A percentile compares a stretch with the other conserved stretches of the same genome.
Conservation (phyloP, 2,113 vertebrate genomes). For the Lycocorax pyrrhopterus region DNA sequence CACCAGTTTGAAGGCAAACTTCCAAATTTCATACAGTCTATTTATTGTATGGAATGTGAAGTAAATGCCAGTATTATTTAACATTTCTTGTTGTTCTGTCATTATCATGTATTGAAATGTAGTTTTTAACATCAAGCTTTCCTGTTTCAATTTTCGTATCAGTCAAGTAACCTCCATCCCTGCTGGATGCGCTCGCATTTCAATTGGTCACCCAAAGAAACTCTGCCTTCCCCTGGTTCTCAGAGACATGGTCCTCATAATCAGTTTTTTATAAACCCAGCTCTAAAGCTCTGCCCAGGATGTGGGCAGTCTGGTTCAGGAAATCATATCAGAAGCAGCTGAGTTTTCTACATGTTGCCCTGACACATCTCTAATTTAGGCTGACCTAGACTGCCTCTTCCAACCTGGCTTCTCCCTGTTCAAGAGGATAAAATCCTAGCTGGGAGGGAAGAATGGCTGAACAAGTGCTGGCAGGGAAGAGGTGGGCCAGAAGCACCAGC, state of each 20-base stretch:
- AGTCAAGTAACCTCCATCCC: neutral
- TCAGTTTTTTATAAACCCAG: neutral
- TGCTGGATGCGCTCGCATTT: neutral
- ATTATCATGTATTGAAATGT: neutral
- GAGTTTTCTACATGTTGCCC: neutral
- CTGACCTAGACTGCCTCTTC: neutral
- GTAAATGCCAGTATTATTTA: neutral
- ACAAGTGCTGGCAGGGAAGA: neutral
- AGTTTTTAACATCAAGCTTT: neutral
- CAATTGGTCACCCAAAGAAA: neutral
- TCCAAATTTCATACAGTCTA: neutral
- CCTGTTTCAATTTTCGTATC: neutral
- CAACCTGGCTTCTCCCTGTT: neutral
- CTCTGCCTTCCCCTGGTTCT: neutral
- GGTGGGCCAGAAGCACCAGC: neutral
- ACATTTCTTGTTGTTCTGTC: neutral
- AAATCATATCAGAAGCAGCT: neutral
- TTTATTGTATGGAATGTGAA: neutral
- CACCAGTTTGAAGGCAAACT: neutral
- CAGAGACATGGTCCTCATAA: neutral
- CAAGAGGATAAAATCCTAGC: fast-evolving
- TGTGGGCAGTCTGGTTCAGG: neutral
- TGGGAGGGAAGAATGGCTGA: neutral
- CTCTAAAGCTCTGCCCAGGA: neutral
- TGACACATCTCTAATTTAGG: neutral